phyloP scores from a whole-genome alignment of 2,888 invertebrate species.

The Cosmia trapezina region DNA sequence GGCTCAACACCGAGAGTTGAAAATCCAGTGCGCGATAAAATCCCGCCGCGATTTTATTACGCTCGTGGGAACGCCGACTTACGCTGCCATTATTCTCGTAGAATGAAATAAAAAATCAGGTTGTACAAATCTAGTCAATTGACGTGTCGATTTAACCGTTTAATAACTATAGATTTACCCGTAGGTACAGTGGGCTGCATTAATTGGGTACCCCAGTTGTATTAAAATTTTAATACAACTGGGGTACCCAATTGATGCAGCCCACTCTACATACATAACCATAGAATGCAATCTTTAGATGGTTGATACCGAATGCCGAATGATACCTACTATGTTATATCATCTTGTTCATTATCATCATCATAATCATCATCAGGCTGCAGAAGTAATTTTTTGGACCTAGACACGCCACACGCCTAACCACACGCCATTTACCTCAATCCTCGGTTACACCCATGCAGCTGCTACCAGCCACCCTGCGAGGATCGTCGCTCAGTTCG shows the following conservation, averaged over 20 bases:
- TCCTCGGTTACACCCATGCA: too few species aligned
- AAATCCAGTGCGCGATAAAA: too few species aligned
- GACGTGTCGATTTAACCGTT: not conserved
- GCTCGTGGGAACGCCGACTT: too few species aligned
- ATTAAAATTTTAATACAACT: too few species aligned
- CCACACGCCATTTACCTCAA: not conserved
- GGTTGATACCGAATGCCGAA: not conserved
- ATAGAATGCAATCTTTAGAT: not conserved
- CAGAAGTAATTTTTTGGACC: not conserved
- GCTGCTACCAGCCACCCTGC: not conserved
- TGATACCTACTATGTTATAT: not conserved
- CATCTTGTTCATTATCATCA: not conserved
- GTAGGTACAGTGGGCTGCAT: too few species aligned
- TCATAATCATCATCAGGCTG: too few species aligned
- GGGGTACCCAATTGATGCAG: too few species aligned
- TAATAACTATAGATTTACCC: too few species aligned
- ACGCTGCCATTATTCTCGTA: slow-evolving; percentile 6
- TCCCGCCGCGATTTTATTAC: too few species aligned
- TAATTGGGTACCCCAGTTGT: too few species aligned
- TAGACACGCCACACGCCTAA: too few species aligned
- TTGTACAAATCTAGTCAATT: slow-evolving; percentile 7
- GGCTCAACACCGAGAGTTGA: too few species aligned
- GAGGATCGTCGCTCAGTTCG: not conserved
- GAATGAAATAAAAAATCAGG: not conserved
- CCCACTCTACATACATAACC: not conserved